Conservation (phyloP, 2,113 vertebrate species). For the Ammodytes marinus region DNA sequence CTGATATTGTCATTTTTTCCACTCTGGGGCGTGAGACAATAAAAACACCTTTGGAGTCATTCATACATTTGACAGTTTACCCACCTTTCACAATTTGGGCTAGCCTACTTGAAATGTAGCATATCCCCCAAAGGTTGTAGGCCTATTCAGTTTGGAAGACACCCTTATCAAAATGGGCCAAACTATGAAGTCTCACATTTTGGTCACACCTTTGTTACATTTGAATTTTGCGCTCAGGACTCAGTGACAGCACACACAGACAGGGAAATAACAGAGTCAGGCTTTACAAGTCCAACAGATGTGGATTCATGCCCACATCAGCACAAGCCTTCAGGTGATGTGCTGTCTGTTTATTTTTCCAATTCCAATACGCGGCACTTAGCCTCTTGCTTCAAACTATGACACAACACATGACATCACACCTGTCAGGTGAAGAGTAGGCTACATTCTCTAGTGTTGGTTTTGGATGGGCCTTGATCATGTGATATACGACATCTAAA, state of each 20-base stretch:
- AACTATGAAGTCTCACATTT: too few species aligned
- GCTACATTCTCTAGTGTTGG: constrained; percentile 29
- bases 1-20: background rate
- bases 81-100: too few species aligned
- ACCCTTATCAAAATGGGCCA: too few species aligned
- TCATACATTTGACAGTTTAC: too few species aligned
- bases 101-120: too few species aligned
- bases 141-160: too few species aligned
- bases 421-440: constrained; percentile 49
- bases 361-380: constrained; percentile 13
- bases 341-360: constrained; percentile 39
- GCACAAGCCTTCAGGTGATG: constrained; percentile 8
- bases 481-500: constrained; percentile 2
- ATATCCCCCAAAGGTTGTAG: too few species aligned
- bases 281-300: constrained; percentile 11
- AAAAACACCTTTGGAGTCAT: too few species aligned
- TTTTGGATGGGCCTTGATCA: constrained; percentile 34
- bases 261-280: background rate
- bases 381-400: constrained; percentile 20
- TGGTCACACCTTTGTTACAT: background rate
- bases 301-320: constrained; percentile 25
- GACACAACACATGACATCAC: constrained; percentile 44
- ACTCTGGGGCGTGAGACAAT: too few species aligned
- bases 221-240: background rate
- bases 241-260: background rate